Base-by-base conservation (phyloP, 2,888 invertebrate species). In the Choreutis nemorana region DNA sequence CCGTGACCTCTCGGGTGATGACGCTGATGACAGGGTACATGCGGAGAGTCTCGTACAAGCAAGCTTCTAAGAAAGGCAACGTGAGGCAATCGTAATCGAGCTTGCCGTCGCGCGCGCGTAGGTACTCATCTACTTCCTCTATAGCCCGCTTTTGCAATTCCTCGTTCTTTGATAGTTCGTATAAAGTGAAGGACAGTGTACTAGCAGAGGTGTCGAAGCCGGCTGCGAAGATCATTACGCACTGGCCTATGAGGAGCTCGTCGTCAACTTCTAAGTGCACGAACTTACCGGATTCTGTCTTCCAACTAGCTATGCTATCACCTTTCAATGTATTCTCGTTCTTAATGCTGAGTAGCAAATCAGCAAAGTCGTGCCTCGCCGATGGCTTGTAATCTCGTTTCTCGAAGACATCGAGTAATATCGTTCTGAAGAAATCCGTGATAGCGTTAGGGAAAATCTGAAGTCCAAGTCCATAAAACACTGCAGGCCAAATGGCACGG, bases 191-290 rank as follows among this genome's bases (percentile, higher is more conserved):
- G 14, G 46, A 42, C 8, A 50, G 28, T 0, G 60, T 56, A 0
- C 49, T 50, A 0, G 66, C 45, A 2, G 65, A 57, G 0, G 66
- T 65, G 9, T 67, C 67, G 26, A 47, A 67, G 0, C 67, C 67
- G 11, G 63, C 66, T 0, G 48, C 50, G 16, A 65, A 67, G 30
- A 86, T 83, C 1, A 80, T 46, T 15, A 81, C 64, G 6, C 70
- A 60, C 33, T 82, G 81, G 0, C 80, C 72, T 0, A 65, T 61
- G 14, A 80, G 35, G 31, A 73, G 51, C 4, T 65, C 47, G 4
- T 61, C 32, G 1, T 55, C 52, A 7, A 73, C 27, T 1, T 52
- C 48, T 6, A 75, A 23, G 8, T 29, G 31, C 2, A 29, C 25
- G 10, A 28, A 33, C 7, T 27, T 32, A n/a, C n/a, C n/a, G 1